These are phyloP conservation scores for Dione vanillae DNA, from an alignment of 2,888 invertebrate species.

Conservation along the genomic window DNA sequence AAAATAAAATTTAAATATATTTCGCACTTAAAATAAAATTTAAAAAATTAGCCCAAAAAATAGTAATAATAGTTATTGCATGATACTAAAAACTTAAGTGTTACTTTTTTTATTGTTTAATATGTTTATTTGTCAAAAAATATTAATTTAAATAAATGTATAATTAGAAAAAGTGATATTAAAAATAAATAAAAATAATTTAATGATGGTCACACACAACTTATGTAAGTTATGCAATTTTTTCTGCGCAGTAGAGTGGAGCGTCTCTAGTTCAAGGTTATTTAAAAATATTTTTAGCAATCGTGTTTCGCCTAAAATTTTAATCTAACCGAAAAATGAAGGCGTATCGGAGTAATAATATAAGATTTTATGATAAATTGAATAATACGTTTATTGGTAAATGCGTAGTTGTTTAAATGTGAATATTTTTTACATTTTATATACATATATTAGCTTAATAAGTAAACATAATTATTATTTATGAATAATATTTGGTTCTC, in stretches of 20 bases:
- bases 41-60: too few relatives aligned
- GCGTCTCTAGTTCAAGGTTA: slow-evolving; percentile 23
- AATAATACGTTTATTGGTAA: background rate
- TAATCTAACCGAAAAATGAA: slow-evolving; percentile 17
- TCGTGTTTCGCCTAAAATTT: slow-evolving; percentile 8
- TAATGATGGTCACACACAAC: slow-evolving; percentile 13
- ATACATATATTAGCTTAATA: background rate
- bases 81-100: background rate
- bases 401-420: slow-evolving; percentile 5
- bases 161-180: background rate
- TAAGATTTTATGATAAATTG: slow-evolving; percentile 13
- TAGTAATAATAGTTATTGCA: background rate
- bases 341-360: slow-evolving; percentile 4
- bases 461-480: background rate
- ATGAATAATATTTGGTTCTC: background rate
- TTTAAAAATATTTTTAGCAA: slow-evolving; percentile 8
- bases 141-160: background rate
- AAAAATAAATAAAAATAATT: background rate
- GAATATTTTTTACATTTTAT: slow-evolving; percentile 1
- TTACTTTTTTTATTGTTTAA: background rate
- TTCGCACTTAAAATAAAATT: background rate
- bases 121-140: background rate
- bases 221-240: slow-evolving; percentile 23
- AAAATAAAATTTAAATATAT: background rate
- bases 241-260: slow-evolving; percentile 9